Percentiles rank a stretch among this genome's conserved stretches.
Conservation (phyloP, 2,797 vertebrate species). For the Salarias fasciatus region DNA sequence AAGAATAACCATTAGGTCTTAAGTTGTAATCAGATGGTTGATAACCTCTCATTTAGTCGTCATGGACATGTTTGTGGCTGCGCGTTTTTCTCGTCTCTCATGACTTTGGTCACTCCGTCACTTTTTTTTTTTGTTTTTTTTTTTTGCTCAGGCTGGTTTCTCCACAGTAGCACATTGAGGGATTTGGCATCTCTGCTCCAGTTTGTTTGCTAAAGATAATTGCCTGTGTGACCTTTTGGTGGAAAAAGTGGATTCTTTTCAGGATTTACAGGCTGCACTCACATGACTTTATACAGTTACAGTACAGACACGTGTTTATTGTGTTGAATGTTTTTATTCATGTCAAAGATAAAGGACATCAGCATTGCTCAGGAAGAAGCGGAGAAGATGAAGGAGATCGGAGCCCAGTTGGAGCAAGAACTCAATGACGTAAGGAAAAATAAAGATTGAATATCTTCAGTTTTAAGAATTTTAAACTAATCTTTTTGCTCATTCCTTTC, state of each 20-base stretch:
- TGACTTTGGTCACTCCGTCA: slow-evolving; percentile 79
- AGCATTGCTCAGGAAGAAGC: slow-evolving; percentile 83
- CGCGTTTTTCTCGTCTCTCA: slow-evolving; percentile 68
- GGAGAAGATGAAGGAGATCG: slow-evolving; percentile 82
- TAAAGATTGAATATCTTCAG: not conserved
- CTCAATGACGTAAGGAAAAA: slow-evolving; percentile 75
- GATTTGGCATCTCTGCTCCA: slow-evolving; percentile 55
- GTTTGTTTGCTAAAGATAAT: slow-evolving; percentile 44
- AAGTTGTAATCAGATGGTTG: slow-evolving; percentile 72
- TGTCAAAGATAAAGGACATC: slow-evolving; percentile 73
- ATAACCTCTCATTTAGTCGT: slow-evolving; percentile 76
- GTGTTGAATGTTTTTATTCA: not conserved
- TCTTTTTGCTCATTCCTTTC: slow-evolving; percentile 21
- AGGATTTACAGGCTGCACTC: slow-evolving; percentile 35
- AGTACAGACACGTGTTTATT: too few relatives aligned
- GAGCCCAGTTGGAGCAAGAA: slow-evolving; percentile 87
- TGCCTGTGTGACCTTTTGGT: slow-evolving; percentile 54
- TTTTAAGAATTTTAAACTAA: slow-evolving; percentile 3
- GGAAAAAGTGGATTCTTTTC: not conserved
- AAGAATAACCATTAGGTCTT: slow-evolving; percentile 72
- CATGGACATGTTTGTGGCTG: slow-evolving; percentile 74
- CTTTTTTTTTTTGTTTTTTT: too few relatives aligned
- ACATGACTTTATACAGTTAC: slow-evolving; percentile 31
- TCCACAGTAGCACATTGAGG: slow-evolving; percentile 77
- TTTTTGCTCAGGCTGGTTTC: slow-evolving; percentile 56